Evolutionary conservation across 2,888 invertebrate species (phyloP), one percentile per base, ranked within the genome.

Genomic region (Phaedon cochleariae): DNA sequence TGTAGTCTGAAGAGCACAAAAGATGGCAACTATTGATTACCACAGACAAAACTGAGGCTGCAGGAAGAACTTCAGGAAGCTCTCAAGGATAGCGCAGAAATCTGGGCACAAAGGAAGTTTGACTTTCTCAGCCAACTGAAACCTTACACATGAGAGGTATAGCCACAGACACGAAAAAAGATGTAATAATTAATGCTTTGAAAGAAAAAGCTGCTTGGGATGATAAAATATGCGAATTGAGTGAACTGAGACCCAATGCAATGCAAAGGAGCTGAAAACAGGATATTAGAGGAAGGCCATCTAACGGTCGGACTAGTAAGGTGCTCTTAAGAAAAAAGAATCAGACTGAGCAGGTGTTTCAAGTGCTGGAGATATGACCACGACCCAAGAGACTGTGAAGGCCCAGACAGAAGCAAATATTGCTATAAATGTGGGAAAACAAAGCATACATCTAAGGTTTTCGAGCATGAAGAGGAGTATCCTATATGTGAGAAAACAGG

Each of bases 1-100:
- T 21, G 57, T 21, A 57, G 57, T 17, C n/a, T 57, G 6, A 26
- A 17, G 9, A 57, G 57, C 15, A 57, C 57, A 26, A 45, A 26
- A 22, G 26, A 57, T 15, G 57, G 57, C 2, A 46, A 57, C 45
- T 57, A 3, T 6, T 57, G 17, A 45, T 57, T 7, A 46, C 41
- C 5, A 10, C 18, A 15, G 57, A 57, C 45, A 57, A 57, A 22
- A 26, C 41, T 15, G 15, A 41, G 22, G 4, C 20, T 20, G 46
- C 57, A 21, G 6, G 21, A 17, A 17, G 26, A 57, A 20, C 20
- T 57, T 5, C 34, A 17, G 10, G 45, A 46, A 41, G 7, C 26
- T 12, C 5, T 57, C 12, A 15, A 17, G 9, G n/a, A n/a, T n/a
- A 41, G 17, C 41, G 3, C n/a, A 17, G 41, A 6, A 17, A 10